Evolutionary conservation across 2,888 invertebrate species (phyloP), one percentile per base, ranked within the genome.

Genomic region (Drosophila incognita): DNA sequence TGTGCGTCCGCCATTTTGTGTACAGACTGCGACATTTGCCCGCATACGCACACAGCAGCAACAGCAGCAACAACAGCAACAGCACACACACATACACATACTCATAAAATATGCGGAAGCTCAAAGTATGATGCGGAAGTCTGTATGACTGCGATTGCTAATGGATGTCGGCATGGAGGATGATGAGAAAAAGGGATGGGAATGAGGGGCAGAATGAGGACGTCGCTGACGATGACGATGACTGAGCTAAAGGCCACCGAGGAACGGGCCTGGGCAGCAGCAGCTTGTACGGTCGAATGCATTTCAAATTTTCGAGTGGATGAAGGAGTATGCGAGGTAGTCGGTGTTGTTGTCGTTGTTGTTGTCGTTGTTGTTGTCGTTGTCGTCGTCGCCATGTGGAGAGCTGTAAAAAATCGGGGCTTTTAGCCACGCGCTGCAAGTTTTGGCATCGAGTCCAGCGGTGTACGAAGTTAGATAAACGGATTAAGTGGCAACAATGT

Each of bases 381-480:
- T 29, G 29, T 29, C 58, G 60, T 58, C 35, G 49, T 58, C 60
- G 52, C 7, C 35, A 36, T 46, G 53, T 8, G 53, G 29, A 56
- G 29, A 57, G 57, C 38, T 57, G 57, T 63, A 80, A 77, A 79
- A 78, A 84, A 83, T 62, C 57, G 69, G 69, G 58, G 70, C 81
- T 89, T 81, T 87, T 76, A 76, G 61, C 79, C 89, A 87, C 77
- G 83, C 86, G 79, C 86, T 74, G 80, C 70, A 71, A 87, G 72
- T 79, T 73, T 74, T 62, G 81, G 83, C 88, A 90, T 87, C 87
- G 91, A 92, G 92, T 92, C 92, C 92, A 93, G 85, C 91, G 91
- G 92, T 93, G 93, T 92, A 92, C 93, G 92, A 93, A 92, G 91
- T 88, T 92, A 92, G 93, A 93, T 93, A 93, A 93, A 92, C 91